These are phyloP conservation scores for Diabrotica virgifera DNA, from an alignment of 1,140 invertebrate genomes.

Conservation along the genomic window DNA sequence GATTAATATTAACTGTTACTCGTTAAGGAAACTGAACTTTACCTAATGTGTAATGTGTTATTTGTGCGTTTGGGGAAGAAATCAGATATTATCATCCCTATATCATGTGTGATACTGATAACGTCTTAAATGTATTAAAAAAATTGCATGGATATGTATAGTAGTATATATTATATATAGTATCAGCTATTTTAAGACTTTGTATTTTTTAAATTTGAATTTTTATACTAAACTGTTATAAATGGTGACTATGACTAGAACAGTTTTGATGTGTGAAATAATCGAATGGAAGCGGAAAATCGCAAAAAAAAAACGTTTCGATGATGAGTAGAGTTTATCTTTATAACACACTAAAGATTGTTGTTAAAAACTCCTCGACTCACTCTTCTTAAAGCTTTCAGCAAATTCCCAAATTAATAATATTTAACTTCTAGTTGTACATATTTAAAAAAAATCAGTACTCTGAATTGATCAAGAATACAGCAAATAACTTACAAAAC, in stretches of 20 bases:
- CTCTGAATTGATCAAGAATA: too few species aligned
- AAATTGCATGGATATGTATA: conserved; percentile 50
- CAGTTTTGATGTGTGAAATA: conserved; percentile 49
- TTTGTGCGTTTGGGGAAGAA: too few species aligned
- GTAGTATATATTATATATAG: conserved; percentile 47
- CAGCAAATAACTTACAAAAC: too few species aligned
- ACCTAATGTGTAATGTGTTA: too few species aligned
- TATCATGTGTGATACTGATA: conserved; percentile 48
- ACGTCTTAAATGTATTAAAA: conserved; percentile 47
- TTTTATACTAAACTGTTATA: conserved; percentile 52
- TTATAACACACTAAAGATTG: conserved; percentile 33
- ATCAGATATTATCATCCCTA: conserved; percentile 32
- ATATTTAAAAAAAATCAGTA: too few species aligned
- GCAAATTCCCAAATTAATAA: not conserved
- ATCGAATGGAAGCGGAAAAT: conserved; percentile 29
- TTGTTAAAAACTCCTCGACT: not conserved
- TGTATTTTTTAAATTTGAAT: conserved; percentile 53
- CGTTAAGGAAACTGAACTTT: too few species aligned
- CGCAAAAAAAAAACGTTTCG: conserved; percentile 24
- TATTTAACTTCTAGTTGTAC: not conserved
- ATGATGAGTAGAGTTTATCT: conserved; percentile 43
- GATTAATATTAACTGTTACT: too few species aligned
- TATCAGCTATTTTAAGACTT: conserved; percentile 50
- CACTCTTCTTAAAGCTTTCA: not conserved
- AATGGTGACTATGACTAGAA: conserved; percentile 49